Percentiles rank a stretch among this genome's conserved stretches.
Evolutionary conservation across 2,888 invertebrate species (phyloP).

Genomic region (Argyresthia albistria): DNA sequence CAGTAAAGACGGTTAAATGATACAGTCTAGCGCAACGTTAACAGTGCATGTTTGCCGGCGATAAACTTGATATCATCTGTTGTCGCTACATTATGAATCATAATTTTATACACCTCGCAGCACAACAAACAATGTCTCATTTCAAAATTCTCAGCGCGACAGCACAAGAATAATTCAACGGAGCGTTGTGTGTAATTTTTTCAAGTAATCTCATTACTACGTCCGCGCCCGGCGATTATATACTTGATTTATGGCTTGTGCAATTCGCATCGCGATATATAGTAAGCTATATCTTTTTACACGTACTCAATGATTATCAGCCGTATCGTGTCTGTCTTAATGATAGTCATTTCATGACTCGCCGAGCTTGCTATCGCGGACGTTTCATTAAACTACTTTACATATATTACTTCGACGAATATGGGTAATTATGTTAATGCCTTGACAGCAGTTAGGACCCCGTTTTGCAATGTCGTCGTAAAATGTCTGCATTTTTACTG

Average conservation of each 20-base stretch:
- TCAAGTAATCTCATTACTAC: constrained; percentile 64
- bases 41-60: neutral
- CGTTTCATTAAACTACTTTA: constrained; percentile 66
- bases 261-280: constrained; percentile 62
- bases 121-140: constrained; percentile 27
- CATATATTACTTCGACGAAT: constrained; percentile 64
- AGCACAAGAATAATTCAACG: constrained; percentile 23
- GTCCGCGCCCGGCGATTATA: constrained; percentile 59
- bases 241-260: constrained; percentile 66
- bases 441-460: constrained; percentile 36
- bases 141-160: constrained; percentile 31
- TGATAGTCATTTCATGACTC: constrained; percentile 69
- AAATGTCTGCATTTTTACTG: constrained; percentile 46
- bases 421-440: constrained; percentile 65
- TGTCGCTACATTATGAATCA: neutral
- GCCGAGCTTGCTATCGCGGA: constrained; percentile 57
- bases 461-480: constrained; percentile 35
- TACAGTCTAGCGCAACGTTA: too few species aligned
- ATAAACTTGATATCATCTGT: neutral
- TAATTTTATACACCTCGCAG: constrained; percentile 6
- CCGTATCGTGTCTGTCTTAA: constrained; percentile 68
- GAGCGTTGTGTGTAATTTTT: constrained; percentile 45
- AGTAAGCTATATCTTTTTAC: constrained; percentile 50
- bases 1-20: too few species aligned
- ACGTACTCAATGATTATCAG: constrained; percentile 63